These are phyloP conservation scores for Acestrorhynchus altus DNA, from an alignment of 2,797 vertebrate genomes.

Conservation along the genomic window DNA sequence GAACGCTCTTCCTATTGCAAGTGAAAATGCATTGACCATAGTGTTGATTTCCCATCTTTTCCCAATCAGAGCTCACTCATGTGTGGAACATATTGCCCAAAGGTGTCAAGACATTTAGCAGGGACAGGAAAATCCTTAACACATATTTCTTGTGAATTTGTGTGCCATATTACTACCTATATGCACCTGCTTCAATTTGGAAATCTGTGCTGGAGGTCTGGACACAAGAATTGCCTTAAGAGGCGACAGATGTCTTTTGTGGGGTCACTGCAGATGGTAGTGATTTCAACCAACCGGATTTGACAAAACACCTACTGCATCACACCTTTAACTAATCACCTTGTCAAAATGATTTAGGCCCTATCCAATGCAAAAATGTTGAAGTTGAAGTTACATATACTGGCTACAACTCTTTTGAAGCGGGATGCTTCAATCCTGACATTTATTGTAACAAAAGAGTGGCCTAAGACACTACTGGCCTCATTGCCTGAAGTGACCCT, in stretches of 20 bases:
- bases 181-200: constrained; percentile 74
- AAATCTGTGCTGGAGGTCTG: constrained; percentile 69
- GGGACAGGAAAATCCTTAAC: constrained; percentile 56
- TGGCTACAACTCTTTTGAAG: background rate
- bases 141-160: constrained; percentile 65
- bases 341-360: constrained; percentile 38
- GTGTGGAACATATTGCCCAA: constrained; percentile 67
- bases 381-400: constrained; percentile 7
- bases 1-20: background rate
- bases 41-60: constrained; percentile 40
- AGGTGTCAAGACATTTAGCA: constrained; percentile 69
- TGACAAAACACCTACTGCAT: constrained; percentile 54
- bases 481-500: constrained; percentile 19
- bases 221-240: constrained; percentile 56
- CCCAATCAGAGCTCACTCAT: constrained; percentile 64
- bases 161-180: constrained; percentile 53
- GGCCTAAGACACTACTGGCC: background rate
- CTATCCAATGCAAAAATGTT: constrained; percentile 22
- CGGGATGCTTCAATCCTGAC: background rate
- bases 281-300: constrained; percentile 52
- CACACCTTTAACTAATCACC: constrained; percentile 56
- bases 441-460: background rate
- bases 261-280: constrained; percentile 48
- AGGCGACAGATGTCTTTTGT: constrained; percentile 56
- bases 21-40: constrained; percentile 2